Conservation (phyloP, 2,797 vertebrate genomes). For the Lutjanus argentimaculatus region DNA sequence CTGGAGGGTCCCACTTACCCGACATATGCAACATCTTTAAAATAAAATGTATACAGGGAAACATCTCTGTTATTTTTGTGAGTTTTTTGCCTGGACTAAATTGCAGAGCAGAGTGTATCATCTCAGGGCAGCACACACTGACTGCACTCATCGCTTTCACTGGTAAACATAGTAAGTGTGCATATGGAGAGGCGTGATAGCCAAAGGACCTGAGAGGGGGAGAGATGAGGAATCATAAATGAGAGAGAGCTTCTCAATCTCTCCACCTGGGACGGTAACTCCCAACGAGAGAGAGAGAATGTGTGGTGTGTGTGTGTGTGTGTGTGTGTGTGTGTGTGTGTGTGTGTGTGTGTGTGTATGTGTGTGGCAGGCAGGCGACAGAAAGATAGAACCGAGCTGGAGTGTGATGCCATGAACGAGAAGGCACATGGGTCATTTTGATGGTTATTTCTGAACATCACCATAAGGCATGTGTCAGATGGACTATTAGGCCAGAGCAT, state of each 20-base stretch:
- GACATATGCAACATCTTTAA: neutral
- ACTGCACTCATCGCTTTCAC: neutral
- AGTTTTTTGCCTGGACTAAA: neutral
- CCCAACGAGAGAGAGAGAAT: neutral
- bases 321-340: constrained; percentile 3
- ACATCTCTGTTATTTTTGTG: neutral
- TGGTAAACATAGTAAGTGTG: constrained; percentile 24
- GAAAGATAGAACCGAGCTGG: constrained; percentile 23
- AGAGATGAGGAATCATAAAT: constrained; percentile 2
- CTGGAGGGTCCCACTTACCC: too few species aligned
- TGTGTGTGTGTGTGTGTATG: constrained; percentile 9
- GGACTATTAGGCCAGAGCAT: constrained; percentile 75
- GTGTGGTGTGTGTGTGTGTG: neutral
- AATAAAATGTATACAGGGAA: neutral
- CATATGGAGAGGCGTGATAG: constrained; percentile 15
- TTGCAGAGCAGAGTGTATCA: neutral
- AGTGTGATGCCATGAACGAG: constrained; percentile 48
- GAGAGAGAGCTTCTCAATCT: constrained; percentile 29
- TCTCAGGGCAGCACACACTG: neutral
- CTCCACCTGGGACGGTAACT: constrained; percentile 37
- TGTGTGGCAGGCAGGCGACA: constrained; percentile 25
- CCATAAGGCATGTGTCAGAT: constrained; percentile 77
- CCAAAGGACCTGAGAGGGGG: constrained; percentile 3
- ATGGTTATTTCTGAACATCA: constrained; percentile 75
- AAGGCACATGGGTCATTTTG: constrained; percentile 64